Conservation (phyloP, 2,113 vertebrate species). For the Cathartes aura region DNA sequence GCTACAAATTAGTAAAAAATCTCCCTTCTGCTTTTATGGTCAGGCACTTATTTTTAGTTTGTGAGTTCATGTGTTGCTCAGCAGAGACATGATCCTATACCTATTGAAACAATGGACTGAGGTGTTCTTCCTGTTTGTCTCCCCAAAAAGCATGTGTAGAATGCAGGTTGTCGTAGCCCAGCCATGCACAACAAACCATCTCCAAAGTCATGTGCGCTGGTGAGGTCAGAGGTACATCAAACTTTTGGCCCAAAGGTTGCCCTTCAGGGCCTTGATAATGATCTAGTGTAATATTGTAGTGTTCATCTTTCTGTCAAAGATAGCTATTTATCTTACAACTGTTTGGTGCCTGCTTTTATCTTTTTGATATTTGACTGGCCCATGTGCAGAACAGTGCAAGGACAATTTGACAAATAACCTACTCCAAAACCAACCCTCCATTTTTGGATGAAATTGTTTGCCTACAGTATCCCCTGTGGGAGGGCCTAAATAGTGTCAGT, state of each 20-base stretch:
- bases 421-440: not conserved
- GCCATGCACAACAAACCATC: not conserved
- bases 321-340: not conserved
- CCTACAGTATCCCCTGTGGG: not conserved
- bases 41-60: not conserved
- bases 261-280: not conserved
- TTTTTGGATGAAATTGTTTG: not conserved
- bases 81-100: not conserved
- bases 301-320: not conserved
- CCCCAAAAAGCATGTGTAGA: not conserved
- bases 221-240: not conserved
- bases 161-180: not conserved
- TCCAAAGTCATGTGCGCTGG: not conserved
- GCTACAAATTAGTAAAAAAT: not conserved
- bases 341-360: not conserved
- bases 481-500: not conserved
- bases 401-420: not conserved
- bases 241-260: not conserved
- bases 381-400: not conserved
- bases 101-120: not conserved
- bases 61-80: not conserved
- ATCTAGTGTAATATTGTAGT: not conserved
- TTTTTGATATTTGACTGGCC: not conserved
- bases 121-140: not conserved
- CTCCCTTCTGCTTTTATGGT: not conserved